A percentile compares a stretch with the other conserved stretches of the same genome.
Conservation (phyloP, 2,888 invertebrate species). For the Spodoptera littoralis region DNA sequence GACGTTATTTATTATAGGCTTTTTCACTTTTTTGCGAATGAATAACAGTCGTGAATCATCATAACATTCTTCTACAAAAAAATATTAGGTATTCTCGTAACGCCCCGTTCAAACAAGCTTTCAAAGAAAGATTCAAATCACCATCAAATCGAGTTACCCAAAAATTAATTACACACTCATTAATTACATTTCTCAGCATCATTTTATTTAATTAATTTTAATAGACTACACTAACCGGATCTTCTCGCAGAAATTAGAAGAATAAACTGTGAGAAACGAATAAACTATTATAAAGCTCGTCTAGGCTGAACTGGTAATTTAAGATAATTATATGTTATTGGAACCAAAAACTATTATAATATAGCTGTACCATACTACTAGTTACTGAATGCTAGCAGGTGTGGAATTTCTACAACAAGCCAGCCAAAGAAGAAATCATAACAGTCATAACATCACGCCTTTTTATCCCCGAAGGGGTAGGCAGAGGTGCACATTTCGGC, state of each 20-base stretch:
- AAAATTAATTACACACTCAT: slow-evolving; percentile 36
- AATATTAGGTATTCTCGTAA: slow-evolving; percentile 6
- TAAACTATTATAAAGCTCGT: slow-evolving; percentile 21
- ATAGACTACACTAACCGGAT: slow-evolving; percentile 39
- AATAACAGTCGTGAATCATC: slow-evolving; percentile 16
- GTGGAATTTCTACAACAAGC: slow-evolving; percentile 23
- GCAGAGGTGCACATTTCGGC: too few relatives aligned
- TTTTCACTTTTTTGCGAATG: slow-evolving; percentile 21
- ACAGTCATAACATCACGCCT: too few relatives aligned
- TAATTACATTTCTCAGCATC: slow-evolving; percentile 32
- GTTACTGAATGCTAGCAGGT: slow-evolving; percentile 24
- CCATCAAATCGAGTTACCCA: slow-evolving; percentile 13
- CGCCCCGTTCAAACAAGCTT: slow-evolving; percentile 16
- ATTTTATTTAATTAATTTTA: slow-evolving; percentile 44
- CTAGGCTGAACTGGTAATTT: slow-evolving; percentile 32
- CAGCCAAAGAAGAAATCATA: slow-evolving; percentile 26
- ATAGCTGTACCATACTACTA: slow-evolving; percentile 32
- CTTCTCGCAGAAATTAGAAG: slow-evolving; percentile 41
- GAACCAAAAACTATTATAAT: slow-evolving; percentile 39
- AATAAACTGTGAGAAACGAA: slow-evolving; percentile 41
- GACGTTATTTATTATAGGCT: slow-evolving; percentile 32
- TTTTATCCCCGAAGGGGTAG: too few relatives aligned
- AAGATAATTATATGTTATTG: slow-evolving; percentile 45
- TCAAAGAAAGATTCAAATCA: slow-evolving; percentile 15
- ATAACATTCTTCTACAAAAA: slow-evolving; percentile 34